Percentiles rank a stretch among this genome's conserved stretches.
Conservation (phyloP, 2,113 vertebrate species). For the Paratilapia polleni region DNA sequence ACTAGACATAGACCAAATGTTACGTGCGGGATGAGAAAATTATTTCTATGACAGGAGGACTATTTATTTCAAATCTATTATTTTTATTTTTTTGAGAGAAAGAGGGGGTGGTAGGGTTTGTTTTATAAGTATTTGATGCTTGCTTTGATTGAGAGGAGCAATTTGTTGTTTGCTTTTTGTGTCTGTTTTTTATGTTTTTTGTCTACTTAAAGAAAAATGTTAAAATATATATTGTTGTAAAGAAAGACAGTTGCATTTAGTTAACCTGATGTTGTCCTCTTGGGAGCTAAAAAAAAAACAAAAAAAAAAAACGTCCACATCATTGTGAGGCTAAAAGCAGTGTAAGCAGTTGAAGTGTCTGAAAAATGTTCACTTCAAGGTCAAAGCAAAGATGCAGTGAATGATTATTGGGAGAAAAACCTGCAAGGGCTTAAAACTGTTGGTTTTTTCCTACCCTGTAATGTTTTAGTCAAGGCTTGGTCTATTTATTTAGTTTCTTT, state of each 20-base stretch:
- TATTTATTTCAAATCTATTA: too few relatives aligned
- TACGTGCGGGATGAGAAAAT: background rate
- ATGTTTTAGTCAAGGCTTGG: background rate
- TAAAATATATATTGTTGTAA: background rate
- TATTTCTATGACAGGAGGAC: too few relatives aligned
- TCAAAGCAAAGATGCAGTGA: background rate
- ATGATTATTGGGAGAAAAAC: background rate
- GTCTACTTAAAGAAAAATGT: background rate
- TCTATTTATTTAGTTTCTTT: background rate
- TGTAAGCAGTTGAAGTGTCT: background rate
- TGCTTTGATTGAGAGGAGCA: background rate
- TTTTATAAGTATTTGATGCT: background rate
- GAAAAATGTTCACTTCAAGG: background rate
- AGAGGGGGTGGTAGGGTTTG: rapidly evolving
- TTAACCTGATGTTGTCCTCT: background rate
- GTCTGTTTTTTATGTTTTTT: background rate
- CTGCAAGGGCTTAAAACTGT: background rate
- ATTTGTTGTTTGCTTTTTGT: background rate
- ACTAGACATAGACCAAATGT: background rate
- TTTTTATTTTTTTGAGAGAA: too few relatives aligned
- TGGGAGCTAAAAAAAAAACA: background rate
- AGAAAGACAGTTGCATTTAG: rapidly evolving
- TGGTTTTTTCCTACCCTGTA: background rate
- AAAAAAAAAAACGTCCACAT: background rate
- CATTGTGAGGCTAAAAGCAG: background rate